Evolutionary conservation across 2,888 invertebrate species (phyloP), one percentile per base, ranked within the genome.

Genomic region (Himalopsyche tibetana): DNA sequence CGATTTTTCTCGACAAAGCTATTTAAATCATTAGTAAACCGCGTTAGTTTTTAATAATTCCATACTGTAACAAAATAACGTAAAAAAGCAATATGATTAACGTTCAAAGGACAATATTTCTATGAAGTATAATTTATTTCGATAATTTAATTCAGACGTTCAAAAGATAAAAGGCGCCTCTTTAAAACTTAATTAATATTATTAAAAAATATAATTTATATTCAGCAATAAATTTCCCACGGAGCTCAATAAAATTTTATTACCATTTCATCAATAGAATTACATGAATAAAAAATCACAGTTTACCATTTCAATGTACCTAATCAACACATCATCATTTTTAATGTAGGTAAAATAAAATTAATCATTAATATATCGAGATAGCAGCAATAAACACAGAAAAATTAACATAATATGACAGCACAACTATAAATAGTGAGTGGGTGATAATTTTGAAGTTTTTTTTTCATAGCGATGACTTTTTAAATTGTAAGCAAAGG

Each of bases 391-490:
- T 63, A 63, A 63, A 19, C 19, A 63, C 19, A 63, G 63, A 19
- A 63, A 63, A 63, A 63, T 63, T 63, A 63, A 63, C 63, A 63
- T 63, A 63, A 63, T 63, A 63, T 63, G 63, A 63, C 63, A 63
- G 63, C 63, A 86, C 83, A 83, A 83, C 86, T 85, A 86, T 80
- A 85, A 85, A 85, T 88, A 86, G 85, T 74, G 84, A 88, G 87
- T 84, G 79, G 87, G 80, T 83, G 85, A 84, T 87, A 87, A 89
- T 84, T 84, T 89, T 88, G 85, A 89, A 88, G 89, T 89, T 81
- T 88, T 84, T 85, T 88, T 51, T 89, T 88, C 74, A 55, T 19
- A 84, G 88, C 51, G 89, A 88, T 82, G 88, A 51, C 86, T 69
- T 63, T 56, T 63, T 28, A 63, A 19, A 63, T 51, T 15, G 51